Percentiles rank a stretch among this genome's conserved stretches.
These are phyloP conservation scores for Drosophila rhopaloa DNA, from an alignment of 1,140 invertebrate species.

Conservation along the genomic window DNA sequence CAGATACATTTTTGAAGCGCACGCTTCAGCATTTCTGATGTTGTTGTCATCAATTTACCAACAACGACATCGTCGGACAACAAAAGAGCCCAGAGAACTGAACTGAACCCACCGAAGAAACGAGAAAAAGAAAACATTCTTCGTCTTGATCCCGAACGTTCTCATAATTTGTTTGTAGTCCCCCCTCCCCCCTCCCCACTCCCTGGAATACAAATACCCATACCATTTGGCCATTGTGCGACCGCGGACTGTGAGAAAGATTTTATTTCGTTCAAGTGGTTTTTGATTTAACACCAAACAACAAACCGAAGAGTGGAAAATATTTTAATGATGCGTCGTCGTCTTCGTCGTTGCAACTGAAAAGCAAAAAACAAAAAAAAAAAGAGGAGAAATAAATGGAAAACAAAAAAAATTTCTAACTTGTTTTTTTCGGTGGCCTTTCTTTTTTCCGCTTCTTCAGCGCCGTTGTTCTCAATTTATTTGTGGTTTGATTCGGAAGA, in stretches of 20 bases:
- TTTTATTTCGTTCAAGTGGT: constrained; percentile 82
- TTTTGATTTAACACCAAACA: constrained; percentile 81
- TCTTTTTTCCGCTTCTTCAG: constrained; percentile 39
- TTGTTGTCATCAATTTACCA: constrained; percentile 80
- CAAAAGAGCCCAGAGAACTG: constrained; percentile 34
- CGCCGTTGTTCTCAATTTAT: constrained; percentile 48
- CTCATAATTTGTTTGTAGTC: constrained; percentile 76
- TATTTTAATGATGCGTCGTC: constrained; percentile 80
- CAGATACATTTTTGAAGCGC: constrained; percentile 78
- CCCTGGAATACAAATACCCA: constrained; percentile 2
- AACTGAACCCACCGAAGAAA: constrained; percentile 25
- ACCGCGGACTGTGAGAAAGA: constrained; percentile 75
- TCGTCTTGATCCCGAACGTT: constrained; percentile 70
- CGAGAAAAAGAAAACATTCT: constrained; percentile 66
- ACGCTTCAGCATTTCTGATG: constrained; percentile 75
- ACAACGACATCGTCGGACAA: constrained; percentile 38
- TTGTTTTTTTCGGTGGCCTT: constrained; percentile 70
- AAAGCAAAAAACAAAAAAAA: constrained; percentile 19
- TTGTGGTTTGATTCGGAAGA: constrained; percentile 49
- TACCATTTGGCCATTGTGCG: constrained; percentile 26
- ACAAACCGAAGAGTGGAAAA: constrained; percentile 65
- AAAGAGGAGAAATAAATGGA: constrained; percentile 35
- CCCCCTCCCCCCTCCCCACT: constrained; percentile 4
- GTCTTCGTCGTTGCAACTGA: constrained; percentile 54
- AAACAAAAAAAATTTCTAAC: constrained; percentile 76